A percentile compares a stretch with the other conserved stretches of the same genome.
Evolutionary conservation across 2,113 vertebrate species (phyloP).

Genomic region (Spea bombifrons): DNA sequence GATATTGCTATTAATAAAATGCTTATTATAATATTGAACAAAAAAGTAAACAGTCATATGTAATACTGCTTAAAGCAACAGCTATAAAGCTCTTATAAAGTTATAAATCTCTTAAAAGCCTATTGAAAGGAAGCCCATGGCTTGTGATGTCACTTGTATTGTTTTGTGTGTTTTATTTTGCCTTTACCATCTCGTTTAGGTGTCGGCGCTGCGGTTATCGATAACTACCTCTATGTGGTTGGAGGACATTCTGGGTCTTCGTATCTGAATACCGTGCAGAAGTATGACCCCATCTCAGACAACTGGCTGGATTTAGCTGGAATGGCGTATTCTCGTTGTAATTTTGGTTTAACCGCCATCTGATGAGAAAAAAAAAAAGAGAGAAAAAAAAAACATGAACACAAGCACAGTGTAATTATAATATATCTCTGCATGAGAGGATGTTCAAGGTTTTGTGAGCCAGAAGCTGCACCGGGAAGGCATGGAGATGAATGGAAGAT

Average conservation of each 20-base stretch:
- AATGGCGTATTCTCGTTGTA: constrained; percentile 96
- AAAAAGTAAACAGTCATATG: no score
- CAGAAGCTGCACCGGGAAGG: constrained; percentile 46
- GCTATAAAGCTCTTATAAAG: no score
- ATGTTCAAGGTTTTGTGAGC: constrained; percentile 51
- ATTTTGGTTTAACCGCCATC: constrained; percentile 93
- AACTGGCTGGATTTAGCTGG: constrained; percentile 93
- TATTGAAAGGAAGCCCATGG: no score
- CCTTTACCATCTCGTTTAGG: constrained; percentile 61
- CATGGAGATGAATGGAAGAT: constrained; percentile 36
- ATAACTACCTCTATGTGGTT: constrained; percentile 94
- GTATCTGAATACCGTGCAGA: constrained; percentile 94
- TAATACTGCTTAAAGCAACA: no score
- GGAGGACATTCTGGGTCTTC: constrained; percentile 96
- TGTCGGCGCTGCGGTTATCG: constrained; percentile 91
- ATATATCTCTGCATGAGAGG: constrained; percentile 44
- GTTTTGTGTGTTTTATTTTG: neutral
- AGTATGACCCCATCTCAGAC: constrained; percentile 90
- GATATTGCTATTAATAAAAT: no score
- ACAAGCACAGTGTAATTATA: constrained; percentile 50
- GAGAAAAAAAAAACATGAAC: constrained; percentile 34
- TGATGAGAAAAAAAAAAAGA: constrained; percentile 71
- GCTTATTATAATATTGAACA: no score
- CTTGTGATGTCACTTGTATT: neutral
- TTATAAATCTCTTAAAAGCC: no score